phyloP scores from a whole-genome alignment of 2,797 vertebrate species.

The Enteromius fasciolatus region DNA sequence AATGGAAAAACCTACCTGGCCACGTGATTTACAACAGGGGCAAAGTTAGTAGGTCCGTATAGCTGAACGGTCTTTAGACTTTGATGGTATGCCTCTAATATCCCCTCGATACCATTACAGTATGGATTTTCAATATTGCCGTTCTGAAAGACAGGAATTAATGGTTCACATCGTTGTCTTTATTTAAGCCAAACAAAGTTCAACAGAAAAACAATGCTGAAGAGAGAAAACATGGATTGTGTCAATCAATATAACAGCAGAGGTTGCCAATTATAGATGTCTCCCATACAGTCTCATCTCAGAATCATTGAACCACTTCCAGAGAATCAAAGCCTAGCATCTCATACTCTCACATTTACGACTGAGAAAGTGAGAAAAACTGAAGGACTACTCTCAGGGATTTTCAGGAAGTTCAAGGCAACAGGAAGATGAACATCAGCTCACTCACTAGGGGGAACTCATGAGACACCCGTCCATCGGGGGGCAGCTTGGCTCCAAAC shows the following conservation, averaged over 20 bases:
- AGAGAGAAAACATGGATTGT: conserved; percentile 31
- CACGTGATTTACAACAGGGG: conserved; percentile 92
- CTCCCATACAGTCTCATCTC: conserved; percentile 28
- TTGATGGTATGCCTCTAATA: conserved; percentile 92
- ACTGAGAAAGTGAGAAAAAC: conserved; percentile 7
- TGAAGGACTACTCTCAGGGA: background rate
- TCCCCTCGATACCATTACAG: conserved; percentile 91
- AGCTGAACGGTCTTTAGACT: conserved; percentile 95
- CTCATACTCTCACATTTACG: conserved; percentile 2
- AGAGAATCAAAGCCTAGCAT: background rate
- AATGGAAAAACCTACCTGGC: conserved; percentile 80
- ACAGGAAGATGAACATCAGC: background rate
- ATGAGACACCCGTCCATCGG: conserved; percentile 90
- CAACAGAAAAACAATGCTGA: background rate
- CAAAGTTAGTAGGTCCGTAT: conserved; percentile 94
- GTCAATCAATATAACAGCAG: conserved; percentile 33
- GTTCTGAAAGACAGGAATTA: conserved; percentile 76
- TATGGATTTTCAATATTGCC: conserved; percentile 91
- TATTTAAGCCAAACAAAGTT: conserved; percentile 23
- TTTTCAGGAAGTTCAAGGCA: background rate
- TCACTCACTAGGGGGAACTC: conserved; percentile 90
- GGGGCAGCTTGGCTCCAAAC: conserved; percentile 93
- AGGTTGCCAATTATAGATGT: conserved; percentile 19
- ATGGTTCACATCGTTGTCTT: background rate
- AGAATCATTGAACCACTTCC: background rate